These are phyloP conservation scores for Siphlonurus alternatus DNA, from an alignment of 2,888 invertebrate genomes.

Conservation along the genomic window DNA sequence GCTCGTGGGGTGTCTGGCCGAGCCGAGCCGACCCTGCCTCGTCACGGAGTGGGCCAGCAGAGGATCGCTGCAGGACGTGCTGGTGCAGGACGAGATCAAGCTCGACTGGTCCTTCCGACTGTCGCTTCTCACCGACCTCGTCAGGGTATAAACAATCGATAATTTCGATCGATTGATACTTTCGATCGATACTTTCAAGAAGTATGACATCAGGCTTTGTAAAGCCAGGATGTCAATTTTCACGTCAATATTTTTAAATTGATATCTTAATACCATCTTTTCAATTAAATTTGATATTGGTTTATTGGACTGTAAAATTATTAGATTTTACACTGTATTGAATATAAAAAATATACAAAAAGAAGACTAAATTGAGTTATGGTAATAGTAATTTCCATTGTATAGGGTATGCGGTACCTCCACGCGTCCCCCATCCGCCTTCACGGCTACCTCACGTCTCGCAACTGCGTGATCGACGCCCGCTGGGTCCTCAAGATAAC, in stretches of 20 bases:
- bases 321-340: not conserved
- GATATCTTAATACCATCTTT: not conserved
- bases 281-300: not conserved
- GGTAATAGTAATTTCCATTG: conserved; percentile 12
- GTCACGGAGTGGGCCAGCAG: conserved; percentile 79
- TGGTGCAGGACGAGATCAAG: conserved; percentile 77
- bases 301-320: not conserved
- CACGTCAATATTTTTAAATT: not conserved
- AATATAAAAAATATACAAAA: not conserved
- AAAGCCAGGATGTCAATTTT: not conserved
- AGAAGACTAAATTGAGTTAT: conserved; percentile 1
- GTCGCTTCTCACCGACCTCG: conserved; percentile 81
- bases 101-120: conserved; percentile 92
- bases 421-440: conserved; percentile 67
- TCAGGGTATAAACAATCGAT: conserved; percentile 49
- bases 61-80: conserved; percentile 74
- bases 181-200: not conserved
- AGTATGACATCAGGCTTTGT: no score
- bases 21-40: conserved; percentile 57
- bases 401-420: conserved; percentile 74
- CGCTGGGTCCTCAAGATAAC: conserved; percentile 91
- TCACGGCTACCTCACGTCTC: conserved; percentile 75
- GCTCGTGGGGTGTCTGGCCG: conserved; percentile 69
- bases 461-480: conserved; percentile 88
- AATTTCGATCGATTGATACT: not conserved